phyloP scores from a whole-genome alignment of 35 echinoderm and acorn worm genomes.

The Diadema setosum region DNA sequence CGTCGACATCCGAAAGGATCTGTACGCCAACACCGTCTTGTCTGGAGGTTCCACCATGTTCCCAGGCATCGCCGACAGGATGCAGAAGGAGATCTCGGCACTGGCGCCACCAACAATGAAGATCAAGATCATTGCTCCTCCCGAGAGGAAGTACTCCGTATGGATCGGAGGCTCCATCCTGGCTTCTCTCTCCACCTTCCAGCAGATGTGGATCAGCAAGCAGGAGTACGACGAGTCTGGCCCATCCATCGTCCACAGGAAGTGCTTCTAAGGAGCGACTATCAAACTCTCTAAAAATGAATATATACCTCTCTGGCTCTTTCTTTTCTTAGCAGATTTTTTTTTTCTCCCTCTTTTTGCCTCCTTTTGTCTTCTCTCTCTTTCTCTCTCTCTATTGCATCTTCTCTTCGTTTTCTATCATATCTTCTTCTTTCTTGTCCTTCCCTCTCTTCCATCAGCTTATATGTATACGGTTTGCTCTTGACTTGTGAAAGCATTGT shows the following conservation, averaged over 20 bases:
- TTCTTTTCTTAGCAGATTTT: too few relatives aligned
- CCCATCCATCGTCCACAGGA: slow-evolving; percentile 61
- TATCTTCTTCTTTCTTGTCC: not conserved
- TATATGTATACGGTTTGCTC: too few relatives aligned
- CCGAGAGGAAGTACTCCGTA: slow-evolving; percentile 90
- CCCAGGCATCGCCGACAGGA: slow-evolving; percentile 85
- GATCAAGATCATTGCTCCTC: slow-evolving; percentile 90
- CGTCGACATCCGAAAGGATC: slow-evolving; percentile 83
- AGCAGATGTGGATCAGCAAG: slow-evolving; percentile 99
- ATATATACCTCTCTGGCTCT: too few relatives aligned
- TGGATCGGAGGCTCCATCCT: slow-evolving; percentile 94
- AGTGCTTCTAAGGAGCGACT: slow-evolving; percentile 53
- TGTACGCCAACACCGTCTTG: slow-evolving; percentile 82
- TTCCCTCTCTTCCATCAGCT: not conserved
- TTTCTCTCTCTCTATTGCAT: not conserved
- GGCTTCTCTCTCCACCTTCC: slow-evolving; percentile 86
- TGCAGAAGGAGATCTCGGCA: slow-evolving; percentile 86
- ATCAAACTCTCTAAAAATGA: too few relatives aligned
- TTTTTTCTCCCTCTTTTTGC: not conserved
- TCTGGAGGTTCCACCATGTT: slow-evolving; percentile 91
- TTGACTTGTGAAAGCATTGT: too few relatives aligned
- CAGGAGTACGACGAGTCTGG: slow-evolving; percentile 91
- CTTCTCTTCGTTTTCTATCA: not conserved
- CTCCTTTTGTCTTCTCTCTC: not conserved
- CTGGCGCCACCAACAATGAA: slow-evolving; percentile 97